Evolutionary conservation across 2,113 vertebrate genomes (phyloP).

Genomic region (Myrmophylax atrothorax): DNA sequence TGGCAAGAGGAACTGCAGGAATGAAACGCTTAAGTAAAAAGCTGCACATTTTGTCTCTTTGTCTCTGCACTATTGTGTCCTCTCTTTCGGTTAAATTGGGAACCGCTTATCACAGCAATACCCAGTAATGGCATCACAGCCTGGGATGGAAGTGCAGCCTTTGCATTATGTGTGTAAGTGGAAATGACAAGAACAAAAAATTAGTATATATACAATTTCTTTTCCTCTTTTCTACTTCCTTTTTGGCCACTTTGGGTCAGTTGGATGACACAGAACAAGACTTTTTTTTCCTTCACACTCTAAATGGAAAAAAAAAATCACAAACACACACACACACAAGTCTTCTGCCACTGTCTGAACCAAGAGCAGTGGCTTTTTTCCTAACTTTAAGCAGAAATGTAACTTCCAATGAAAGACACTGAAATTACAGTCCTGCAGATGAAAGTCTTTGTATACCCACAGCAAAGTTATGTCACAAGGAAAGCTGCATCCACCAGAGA

Average conservation of each 20-base stretch:
- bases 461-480: background rate
- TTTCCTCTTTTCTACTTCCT: background rate
- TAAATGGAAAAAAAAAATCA: background rate
- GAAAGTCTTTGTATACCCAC: background rate
- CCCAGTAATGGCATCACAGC: background rate
- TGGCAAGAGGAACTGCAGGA: background rate
- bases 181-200: background rate
- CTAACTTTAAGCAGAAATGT: background rate
- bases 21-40: background rate
- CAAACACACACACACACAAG: accelerated
- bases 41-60: background rate
- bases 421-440: background rate
- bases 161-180: background rate
- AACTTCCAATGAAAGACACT: background rate
- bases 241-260: background rate
- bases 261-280: background rate
- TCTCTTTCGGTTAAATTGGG: background rate
- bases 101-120: constrained; percentile 16
- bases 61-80: background rate
- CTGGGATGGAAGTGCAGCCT: background rate
- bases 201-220: background rate
- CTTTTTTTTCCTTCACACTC: background rate
- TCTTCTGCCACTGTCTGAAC: background rate
- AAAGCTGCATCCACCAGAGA: background rate
- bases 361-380: background rate